Percentiles rank a stretch among this genome's conserved stretches.
phyloP scores from a whole-genome alignment of 1,140 invertebrate genomes.

The Whitmania pigra region DNA sequence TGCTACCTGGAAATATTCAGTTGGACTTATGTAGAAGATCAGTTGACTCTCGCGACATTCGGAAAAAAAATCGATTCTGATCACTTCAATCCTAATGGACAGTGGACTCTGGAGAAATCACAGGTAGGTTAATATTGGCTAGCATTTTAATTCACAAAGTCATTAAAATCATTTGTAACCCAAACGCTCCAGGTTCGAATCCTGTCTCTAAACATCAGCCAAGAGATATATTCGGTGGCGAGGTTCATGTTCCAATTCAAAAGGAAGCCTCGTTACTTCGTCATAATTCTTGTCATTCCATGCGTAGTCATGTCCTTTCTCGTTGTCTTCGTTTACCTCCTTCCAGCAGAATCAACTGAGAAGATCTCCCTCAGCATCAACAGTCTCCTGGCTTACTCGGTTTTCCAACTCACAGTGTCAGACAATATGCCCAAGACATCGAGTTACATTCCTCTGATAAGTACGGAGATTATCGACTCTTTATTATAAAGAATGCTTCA shows the following conservation, averaged over 20 bases:
- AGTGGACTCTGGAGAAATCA: background rate
- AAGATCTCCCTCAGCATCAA: slow-evolving; percentile 77
- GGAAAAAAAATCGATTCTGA: background rate
- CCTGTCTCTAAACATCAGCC: background rate
- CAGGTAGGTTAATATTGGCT: background rate
- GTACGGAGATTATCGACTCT: slow-evolving; percentile 43
- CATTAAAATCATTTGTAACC: background rate
- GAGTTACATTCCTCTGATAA: slow-evolving; percentile 90
- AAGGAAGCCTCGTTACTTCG: slow-evolving; percentile 14
- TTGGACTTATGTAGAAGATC: background rate
- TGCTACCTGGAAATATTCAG: slow-evolving; percentile 9
- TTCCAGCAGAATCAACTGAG: slow-evolving; percentile 19
- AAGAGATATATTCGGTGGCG: slow-evolving; percentile 40
- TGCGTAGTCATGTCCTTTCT: slow-evolving; percentile 20
- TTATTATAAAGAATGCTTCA: no score
- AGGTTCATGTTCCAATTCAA: slow-evolving; percentile 37
- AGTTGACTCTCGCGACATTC: background rate
- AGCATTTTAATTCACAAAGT: background rate
- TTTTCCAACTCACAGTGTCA: slow-evolving; percentile 38
- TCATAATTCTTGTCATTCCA: slow-evolving; percentile 23
- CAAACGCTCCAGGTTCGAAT: background rate
- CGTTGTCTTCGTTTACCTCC: slow-evolving; percentile 23
- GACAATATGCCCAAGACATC: slow-evolving; percentile 93
- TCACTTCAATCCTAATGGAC: slow-evolving; percentile 1
- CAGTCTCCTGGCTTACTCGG: slow-evolving; percentile 39